Conservation (phyloP, 1,140 invertebrate species). For the Nasonia vitripennis region DNA sequence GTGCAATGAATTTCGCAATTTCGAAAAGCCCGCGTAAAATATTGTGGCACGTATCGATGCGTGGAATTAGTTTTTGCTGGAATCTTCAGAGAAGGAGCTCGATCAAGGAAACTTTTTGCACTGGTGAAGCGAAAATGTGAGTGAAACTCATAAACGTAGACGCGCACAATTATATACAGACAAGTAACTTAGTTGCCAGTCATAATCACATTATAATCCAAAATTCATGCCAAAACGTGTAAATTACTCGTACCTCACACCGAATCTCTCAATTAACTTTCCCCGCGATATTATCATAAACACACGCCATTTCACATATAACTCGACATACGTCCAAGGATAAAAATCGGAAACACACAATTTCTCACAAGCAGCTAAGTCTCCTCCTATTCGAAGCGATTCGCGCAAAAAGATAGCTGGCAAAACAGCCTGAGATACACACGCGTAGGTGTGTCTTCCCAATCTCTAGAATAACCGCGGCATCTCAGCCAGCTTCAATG, state of each 20-base stretch:
- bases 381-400: neutral
- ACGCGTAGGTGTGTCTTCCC: neutral
- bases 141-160: too few species aligned
- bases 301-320: too few species aligned
- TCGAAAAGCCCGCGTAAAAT: neutral
- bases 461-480: too few species aligned
- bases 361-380: too few species aligned
- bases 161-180: too few species aligned
- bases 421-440: neutral
- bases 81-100: neutral
- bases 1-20: neutral
- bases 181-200: too few species aligned
- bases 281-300: constrained; percentile 15
- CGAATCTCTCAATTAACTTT: neutral
- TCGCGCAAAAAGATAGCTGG: neutral
- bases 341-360: neutral
- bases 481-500: too few species aligned
- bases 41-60: neutral
- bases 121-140: neutral
- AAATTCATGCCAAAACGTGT: too few species aligned
- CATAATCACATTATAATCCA: too few species aligned
- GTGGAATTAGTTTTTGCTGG: neutral
- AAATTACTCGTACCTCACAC: too few species aligned
- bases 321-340: neutral
- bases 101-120: neutral